A percentile compares a stretch with the other conserved stretches of the same genome.
These are phyloP conservation scores for Glossophaga mutica DNA, from an alignment of 2,797 vertebrate genomes.

Conservation along the genomic window DNA sequence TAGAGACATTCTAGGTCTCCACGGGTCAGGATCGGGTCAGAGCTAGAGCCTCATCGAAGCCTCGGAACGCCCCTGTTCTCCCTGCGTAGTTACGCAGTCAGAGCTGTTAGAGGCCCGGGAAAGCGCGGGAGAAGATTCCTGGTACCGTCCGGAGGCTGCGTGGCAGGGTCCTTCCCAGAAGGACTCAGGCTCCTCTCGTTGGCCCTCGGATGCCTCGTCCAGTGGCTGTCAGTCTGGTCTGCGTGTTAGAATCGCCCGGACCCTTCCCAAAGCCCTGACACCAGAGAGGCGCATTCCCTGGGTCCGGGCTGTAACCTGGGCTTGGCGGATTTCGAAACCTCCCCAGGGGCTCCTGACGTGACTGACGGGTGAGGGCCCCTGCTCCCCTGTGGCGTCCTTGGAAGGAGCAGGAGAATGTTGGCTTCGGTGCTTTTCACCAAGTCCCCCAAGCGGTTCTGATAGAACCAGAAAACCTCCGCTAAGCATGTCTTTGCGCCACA, in stretches of 20 bases:
- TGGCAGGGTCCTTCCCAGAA: neutral
- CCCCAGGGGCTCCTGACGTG: neutral
- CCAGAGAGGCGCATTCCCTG: neutral
- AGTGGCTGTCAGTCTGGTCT: neutral
- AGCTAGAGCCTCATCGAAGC: neutral
- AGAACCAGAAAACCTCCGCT: neutral
- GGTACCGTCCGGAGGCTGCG: neutral
- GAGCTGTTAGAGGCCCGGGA: neutral
- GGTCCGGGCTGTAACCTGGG: neutral
- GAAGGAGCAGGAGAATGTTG: no score
- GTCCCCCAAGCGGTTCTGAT: no score
- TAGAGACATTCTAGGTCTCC: neutral
- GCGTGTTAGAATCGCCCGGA: no score
- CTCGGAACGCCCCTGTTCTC: neutral
- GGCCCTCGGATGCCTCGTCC: neutral
- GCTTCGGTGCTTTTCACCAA: neutral
- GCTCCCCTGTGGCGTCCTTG: neutral
- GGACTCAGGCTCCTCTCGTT: neutral
- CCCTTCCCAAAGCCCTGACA: neutral
- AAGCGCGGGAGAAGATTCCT: no score
- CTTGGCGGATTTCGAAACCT: neutral
- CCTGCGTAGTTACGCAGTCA: no score
- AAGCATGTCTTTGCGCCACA: neutral
- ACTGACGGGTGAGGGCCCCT: neutral
- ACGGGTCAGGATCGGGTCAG: neutral